Conservation (phyloP, 2,888 invertebrate species). For the Metacarcinus magister region DNA sequence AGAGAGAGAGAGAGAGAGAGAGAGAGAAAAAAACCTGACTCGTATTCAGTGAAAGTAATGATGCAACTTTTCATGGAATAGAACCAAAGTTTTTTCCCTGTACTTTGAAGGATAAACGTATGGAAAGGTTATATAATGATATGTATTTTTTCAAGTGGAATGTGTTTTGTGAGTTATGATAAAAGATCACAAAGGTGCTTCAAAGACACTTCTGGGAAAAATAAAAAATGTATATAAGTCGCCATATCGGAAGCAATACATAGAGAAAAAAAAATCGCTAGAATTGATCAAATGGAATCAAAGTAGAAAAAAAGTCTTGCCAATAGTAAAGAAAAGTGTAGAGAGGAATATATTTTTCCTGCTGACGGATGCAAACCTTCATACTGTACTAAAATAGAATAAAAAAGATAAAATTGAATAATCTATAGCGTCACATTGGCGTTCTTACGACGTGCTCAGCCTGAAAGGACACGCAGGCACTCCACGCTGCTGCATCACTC, state of each 20-base stretch:
- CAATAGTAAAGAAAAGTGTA: too few relatives aligned
- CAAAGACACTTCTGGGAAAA: too few relatives aligned
- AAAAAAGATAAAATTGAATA: not conserved
- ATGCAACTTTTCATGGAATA: not conserved
- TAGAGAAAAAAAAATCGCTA: too few relatives aligned
- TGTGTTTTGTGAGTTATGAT: too few relatives aligned
- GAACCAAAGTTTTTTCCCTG: not conserved
- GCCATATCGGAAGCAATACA: too few relatives aligned
- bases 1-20: conserved; percentile 35
- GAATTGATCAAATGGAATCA: too few relatives aligned
- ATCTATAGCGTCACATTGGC: not conserved
- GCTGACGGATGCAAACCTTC: not conserved
- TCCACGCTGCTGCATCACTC: not conserved
- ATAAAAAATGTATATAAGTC: too few relatives aligned
- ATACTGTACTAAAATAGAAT: not conserved
- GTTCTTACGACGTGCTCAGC: not conserved
- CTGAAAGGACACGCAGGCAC: not conserved
- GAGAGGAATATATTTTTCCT: not conserved
- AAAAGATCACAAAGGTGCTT: too few relatives aligned
- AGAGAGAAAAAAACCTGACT: not conserved
- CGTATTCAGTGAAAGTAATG: not conserved
- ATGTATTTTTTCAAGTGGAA: not conserved
- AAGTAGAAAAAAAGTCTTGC: too few relatives aligned
- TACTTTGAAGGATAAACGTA: not conserved
- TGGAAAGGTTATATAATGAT: not conserved